Evolutionary conservation across 35 echinoderm and acorn worm genomes (phyloP).

Genomic region (Lytechinus pictus): DNA sequence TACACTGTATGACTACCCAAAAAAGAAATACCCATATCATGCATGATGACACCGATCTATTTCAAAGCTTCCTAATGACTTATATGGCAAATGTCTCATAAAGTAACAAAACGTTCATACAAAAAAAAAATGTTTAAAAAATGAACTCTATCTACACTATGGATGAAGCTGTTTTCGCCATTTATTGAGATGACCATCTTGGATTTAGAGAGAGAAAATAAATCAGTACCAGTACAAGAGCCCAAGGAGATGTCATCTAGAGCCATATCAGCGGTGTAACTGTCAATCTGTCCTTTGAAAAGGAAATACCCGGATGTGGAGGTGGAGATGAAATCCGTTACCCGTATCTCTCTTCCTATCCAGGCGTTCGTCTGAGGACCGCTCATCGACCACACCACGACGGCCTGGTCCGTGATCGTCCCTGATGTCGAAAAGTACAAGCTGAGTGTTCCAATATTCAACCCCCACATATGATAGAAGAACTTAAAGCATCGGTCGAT

Average conservation of each 20-base stretch:
- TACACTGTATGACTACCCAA: too few relatives aligned
- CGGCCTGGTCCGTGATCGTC: neutral
- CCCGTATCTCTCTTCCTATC: constrained; percentile 15
- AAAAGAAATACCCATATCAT: too few relatives aligned
- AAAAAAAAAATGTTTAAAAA: too few relatives aligned
- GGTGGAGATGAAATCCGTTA: neutral
- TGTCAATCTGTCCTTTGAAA: neutral
- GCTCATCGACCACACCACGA: neutral
- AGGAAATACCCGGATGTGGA: constrained; percentile 5
- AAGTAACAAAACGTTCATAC: too few relatives aligned
- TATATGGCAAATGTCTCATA: too few relatives aligned
- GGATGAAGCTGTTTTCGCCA: too few relatives aligned
- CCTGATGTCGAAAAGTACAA: constrained; percentile 23
- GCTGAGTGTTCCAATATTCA: constrained; percentile 24
- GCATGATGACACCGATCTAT: too few relatives aligned
- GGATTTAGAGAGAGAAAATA: too few relatives aligned
- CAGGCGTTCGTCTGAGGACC: neutral
- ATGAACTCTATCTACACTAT: too few relatives aligned
- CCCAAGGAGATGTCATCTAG: constrained; percentile 48
- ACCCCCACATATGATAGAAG: constrained; percentile 9
- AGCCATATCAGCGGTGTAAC: constrained; percentile 52
- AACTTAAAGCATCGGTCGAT: neutral
- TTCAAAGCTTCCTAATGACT: too few relatives aligned
- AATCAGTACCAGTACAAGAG: neutral
- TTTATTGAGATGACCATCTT: too few relatives aligned